Evolutionary conservation across 2,888 invertebrate species (phyloP), one percentile per base, ranked within the genome.

Genomic region (Hymenopus coronatus): DNA sequence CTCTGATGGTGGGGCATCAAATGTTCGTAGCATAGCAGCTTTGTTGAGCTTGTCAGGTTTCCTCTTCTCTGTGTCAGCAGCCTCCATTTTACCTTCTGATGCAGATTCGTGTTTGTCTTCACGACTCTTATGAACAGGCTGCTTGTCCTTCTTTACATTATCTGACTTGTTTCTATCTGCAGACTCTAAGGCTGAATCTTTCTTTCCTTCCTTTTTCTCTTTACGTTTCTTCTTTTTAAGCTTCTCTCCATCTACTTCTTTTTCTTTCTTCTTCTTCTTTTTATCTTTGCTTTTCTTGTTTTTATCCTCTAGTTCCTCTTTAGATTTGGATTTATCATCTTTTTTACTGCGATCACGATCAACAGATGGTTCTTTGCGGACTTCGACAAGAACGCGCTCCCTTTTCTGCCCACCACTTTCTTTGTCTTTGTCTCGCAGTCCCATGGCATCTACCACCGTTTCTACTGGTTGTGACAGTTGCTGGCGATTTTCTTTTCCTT

Each of bases 171-270:
- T 93, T 91, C 93, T 93, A 91, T 94, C 92, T 91, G 92, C 89
- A 82, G 28, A 14, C n/a, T 94, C 94, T 91, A 91, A 91, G 85
- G 92, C 93, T 88, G 54, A 70, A 15, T 94, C 94, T 83, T 88
- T 91, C 84, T 88, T 92, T 91, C 92, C 91, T 91, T 90, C 92
- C 91, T 90, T 92, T 91, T 90, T 92, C 91, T 90, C 92, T 92
- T 90, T 93, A 92, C 92, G 92, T 93, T 88, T 93, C 93, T 25
- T 90, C 70, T 90, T 88, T 85, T 90, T 91, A 91, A 85, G 28
- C n/a, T 84, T 90, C 84, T 92, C 94, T 93, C 88, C 94, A 94
- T 87, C 93, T 91, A 86, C 94, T 93, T 40, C 94, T 88, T 92
- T 92, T 90, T 92, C 91, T 90, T 93, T 93, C 90, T 92, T 92